Evolutionary conservation across 2,888 invertebrate species (phyloP).

Genomic region (Microctonus brassicae): DNA sequence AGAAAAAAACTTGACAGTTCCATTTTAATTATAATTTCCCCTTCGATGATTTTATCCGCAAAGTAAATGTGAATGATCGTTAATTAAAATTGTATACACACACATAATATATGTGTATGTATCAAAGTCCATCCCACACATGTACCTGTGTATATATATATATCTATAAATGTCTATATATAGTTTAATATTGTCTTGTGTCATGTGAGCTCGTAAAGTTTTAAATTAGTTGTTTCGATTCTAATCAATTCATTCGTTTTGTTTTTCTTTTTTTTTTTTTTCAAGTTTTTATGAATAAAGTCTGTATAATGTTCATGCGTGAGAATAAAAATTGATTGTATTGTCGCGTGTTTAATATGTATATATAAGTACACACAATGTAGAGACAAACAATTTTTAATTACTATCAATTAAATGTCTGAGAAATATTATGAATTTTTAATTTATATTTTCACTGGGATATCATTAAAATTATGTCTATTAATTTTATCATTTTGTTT

Average conservation of each 20-base stretch:
- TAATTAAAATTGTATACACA: not conserved
- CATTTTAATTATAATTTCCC: not conserved
- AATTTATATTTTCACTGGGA: not conserved
- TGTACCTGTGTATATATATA: not conserved
- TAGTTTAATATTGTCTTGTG: not conserved
- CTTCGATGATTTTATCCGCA: not conserved
- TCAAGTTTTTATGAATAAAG: not conserved
- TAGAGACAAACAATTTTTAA: too few relatives aligned
- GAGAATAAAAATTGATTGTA: not conserved
- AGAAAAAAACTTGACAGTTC: conserved; percentile 15
- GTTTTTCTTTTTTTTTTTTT: not conserved
- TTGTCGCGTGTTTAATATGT: too few relatives aligned
- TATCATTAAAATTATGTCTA: too few relatives aligned
- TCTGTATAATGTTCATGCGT: not conserved
- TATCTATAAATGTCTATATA: not conserved
- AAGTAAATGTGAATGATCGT: not conserved
- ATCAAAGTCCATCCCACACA: not conserved
- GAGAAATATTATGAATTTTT: not conserved
- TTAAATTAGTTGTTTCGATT: not conserved
- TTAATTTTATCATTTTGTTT: too few relatives aligned
- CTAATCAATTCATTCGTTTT: not conserved
- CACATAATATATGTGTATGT: too few relatives aligned
- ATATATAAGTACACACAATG: too few relatives aligned
- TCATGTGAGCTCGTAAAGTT: not conserved
- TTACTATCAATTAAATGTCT: not conserved